Conservation (phyloP, 2,888 invertebrate species). For the Lepidonotus clava region DNA sequence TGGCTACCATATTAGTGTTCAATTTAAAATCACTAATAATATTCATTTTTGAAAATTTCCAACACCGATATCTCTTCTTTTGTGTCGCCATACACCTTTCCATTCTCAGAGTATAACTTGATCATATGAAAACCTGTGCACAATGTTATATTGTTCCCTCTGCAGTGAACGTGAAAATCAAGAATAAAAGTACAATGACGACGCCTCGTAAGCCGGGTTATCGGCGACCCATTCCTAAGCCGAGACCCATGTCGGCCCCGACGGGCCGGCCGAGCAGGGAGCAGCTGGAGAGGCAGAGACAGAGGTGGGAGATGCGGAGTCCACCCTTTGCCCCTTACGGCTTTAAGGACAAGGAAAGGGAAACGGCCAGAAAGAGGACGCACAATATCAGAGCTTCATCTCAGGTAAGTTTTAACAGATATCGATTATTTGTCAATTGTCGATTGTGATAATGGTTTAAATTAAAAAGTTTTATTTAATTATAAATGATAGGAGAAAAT, state of each 20-base stretch:
- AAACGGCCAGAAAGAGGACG: constrained; percentile 26
- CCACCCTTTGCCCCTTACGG: constrained; percentile 46
- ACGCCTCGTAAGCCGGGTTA: background rate
- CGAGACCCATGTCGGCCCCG: constrained; percentile 33
- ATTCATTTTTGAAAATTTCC: no score
- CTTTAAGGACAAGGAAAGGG: constrained; percentile 13
- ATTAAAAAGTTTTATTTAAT: no score
- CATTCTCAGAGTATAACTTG: no score
- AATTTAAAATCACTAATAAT: no score
- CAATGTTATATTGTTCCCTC: background rate
- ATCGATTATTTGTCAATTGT: background rate
- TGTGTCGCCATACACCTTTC: no score
- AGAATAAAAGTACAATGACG: background rate
- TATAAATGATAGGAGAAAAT: no score
- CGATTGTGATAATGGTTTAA: no score
- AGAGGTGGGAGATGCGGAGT: background rate
- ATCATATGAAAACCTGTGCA: no score
- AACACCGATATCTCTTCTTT: no score
- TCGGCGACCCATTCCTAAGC: constrained; percentile 16
- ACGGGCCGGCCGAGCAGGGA: background rate
- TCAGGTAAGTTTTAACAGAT: constrained; percentile 7
- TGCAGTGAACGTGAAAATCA: background rate
- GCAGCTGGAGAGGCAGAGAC: background rate
- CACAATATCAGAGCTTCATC: constrained; percentile 51
- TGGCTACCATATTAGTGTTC: no score